Percentiles rank a stretch among this genome's conserved stretches.
Evolutionary conservation across 37 sponge, comb jelly and placozoan genomes (phyloP).

Genomic region (Geodia barretti): DNA sequence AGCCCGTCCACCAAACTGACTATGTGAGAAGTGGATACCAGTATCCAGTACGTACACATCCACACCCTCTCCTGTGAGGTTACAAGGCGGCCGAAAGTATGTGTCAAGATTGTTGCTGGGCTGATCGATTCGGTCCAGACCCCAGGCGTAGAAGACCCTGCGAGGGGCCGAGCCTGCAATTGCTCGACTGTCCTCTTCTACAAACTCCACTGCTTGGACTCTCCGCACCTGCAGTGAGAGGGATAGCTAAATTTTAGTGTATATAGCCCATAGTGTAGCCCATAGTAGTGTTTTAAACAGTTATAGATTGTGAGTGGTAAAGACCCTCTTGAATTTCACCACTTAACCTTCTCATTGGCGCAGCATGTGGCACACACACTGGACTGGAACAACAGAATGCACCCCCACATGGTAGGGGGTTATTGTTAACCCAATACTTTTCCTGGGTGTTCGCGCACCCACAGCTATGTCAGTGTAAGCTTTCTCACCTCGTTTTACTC

Average conservation of each 20-base stretch:
- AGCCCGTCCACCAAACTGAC: conserved; percentile 52
- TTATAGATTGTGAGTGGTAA: too few species aligned
- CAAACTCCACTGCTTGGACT: conserved; percentile 32
- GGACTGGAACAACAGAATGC: too few species aligned
- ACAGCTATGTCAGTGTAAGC: neutral
- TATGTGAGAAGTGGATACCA: conserved; percentile 57
- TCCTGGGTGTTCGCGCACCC: neutral
- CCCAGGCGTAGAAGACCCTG: conserved; percentile 42
- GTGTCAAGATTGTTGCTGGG: conserved; percentile 3
- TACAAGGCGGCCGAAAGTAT: conserved; percentile 42
- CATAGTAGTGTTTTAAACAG: too few species aligned
- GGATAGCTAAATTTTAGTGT: too few species aligned
- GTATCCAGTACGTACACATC: conserved; percentile 83
- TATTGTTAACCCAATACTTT: neutral
- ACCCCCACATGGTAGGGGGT: too few species aligned
- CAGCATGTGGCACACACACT: too few species aligned
- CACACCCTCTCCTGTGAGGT: conserved; percentile 70
- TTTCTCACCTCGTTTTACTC: neutral
- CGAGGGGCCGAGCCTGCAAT: neutral
- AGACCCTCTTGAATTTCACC: too few species aligned
- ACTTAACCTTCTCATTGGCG: too few species aligned
- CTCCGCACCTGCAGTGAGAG: conserved; percentile 21
- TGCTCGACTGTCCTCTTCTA: conserved; percentile 51
- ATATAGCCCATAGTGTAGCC: too few species aligned
- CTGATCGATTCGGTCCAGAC: conserved; percentile 67